phyloP scores from a whole-genome alignment of 2,888 invertebrate genomes.

The Baronia brevicornis region DNA sequence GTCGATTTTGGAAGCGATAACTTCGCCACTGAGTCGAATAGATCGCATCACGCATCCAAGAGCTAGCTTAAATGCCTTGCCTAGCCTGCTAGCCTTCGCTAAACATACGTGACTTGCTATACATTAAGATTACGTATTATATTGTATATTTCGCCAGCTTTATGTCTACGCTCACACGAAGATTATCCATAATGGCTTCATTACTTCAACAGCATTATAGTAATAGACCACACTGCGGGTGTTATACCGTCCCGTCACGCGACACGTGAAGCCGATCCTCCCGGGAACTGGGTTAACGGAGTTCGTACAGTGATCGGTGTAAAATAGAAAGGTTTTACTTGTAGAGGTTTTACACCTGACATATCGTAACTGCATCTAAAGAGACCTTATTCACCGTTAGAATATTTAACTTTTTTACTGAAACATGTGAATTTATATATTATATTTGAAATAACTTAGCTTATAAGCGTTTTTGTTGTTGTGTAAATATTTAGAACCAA shows the following conservation, averaged over 20 bases:
- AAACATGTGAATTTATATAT: no score
- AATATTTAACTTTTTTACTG: no score
- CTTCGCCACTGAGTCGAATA: no score
- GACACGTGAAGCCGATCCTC: slow-evolving; percentile 35
- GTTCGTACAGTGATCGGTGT: not conserved
- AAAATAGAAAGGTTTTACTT: no score
- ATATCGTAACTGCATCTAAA: no score
- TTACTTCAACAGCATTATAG: slow-evolving; percentile 46
- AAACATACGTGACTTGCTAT: slow-evolving; percentile 52
- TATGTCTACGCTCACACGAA: slow-evolving; percentile 29
- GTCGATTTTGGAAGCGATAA: no score
- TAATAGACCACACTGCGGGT: slow-evolving; percentile 35
- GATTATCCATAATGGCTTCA: slow-evolving; percentile 47
- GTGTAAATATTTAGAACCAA: no score
- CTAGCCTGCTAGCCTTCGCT: not conserved
- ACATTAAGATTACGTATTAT: slow-evolving; percentile 55
- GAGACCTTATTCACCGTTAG: no score
- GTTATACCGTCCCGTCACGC: slow-evolving; percentile 60
- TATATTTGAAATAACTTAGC: no score
- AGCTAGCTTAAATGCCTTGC: slow-evolving; percentile 13
- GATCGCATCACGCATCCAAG: no score
- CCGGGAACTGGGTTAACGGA: slow-evolving; percentile 12
- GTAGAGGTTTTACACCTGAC: no score
- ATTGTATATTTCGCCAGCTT: slow-evolving; percentile 57
- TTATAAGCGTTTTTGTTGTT: no score